Conservation (phyloP, 2,797 vertebrate species). For the Loris lydekkerianus region DNA sequence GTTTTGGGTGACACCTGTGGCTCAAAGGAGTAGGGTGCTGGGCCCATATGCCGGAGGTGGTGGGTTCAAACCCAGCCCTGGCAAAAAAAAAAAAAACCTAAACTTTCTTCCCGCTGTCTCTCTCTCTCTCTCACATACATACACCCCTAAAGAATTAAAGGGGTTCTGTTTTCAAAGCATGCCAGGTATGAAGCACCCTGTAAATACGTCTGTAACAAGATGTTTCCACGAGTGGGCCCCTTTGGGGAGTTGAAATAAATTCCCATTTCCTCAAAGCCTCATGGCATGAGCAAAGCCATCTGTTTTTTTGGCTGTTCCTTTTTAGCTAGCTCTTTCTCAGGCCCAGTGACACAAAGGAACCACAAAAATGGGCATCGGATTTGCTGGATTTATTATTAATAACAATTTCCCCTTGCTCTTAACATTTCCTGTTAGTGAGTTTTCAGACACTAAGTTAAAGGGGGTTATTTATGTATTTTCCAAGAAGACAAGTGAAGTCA, state of each 20-base stretch:
- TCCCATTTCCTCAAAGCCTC: constrained; percentile 32
- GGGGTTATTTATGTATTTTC: not conserved
- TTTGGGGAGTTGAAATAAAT: constrained; percentile 58
- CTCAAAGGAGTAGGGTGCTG: too few relatives aligned
- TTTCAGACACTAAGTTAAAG: constrained; percentile 22
- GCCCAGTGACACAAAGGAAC: not conserved
- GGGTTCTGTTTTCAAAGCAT: not conserved
- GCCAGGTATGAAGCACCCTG: not conserved
- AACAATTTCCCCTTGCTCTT: not conserved
- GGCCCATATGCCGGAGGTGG: too few relatives aligned
- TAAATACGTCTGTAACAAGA: not conserved
- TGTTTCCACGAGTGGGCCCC: constrained; percentile 43
- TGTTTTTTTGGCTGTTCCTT: constrained; percentile 6
- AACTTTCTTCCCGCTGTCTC: not conserved
- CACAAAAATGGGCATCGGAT: not conserved
- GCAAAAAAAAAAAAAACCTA: not conserved
- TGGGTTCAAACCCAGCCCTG: too few relatives aligned
- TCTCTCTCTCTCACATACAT: not conserved
- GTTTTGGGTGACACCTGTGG: too few relatives aligned
- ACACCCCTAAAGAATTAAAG: not conserved
- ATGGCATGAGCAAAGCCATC: not conserved
- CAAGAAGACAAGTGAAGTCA: constrained; percentile 15
- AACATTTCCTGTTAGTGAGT: constrained; percentile 2
- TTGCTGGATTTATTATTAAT: constrained; percentile 23
- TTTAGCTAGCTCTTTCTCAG: constrained; percentile 35